Base-by-base conservation (phyloP, 2,888 invertebrate genomes). In the Amblyjoppa proteus region DNA sequence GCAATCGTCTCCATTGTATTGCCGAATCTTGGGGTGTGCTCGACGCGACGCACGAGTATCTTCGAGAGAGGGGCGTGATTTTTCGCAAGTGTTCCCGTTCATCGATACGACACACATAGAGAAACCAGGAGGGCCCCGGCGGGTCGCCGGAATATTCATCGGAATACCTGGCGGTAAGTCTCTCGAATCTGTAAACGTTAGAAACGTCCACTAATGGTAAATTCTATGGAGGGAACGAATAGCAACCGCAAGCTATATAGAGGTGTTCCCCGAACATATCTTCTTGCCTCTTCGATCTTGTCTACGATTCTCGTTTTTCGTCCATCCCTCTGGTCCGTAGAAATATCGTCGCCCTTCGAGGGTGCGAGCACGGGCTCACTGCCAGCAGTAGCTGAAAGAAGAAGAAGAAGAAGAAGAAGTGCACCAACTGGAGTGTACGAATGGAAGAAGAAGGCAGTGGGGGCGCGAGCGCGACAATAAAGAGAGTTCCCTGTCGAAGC, bases 401-500 rank as follows among this genome's bases (percentile, higher is more conserved):
- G 49, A 68, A 80, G 70, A 64, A 78, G 53, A 34, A 53, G 25
- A 81, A 69, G 56, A 68, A 80, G 70, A 64, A 78, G 70, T 68
- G 76, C 68, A 51, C 77, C 77, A 77, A 61, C 51, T 81, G 51
- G 64, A 76, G 20, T 76, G 38, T 73, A 51, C 41, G 53, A 73
- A 25, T 51, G 53, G 53, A 38, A 53, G 28, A 77, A 75, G 78
- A 85, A 78, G 82, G 80, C 85, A 85, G 82, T 82, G 81, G 78
- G 85, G 82, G 79, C 81, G 85, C 85, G 82, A 81, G 69, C 64
- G 85, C 49, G 70, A 85, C 85, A 85, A 85, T 85, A 77, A 82
- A 82, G 75, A 79, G 75, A 70, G 81, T 81, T 68, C 90, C 88
- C 89, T 92, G 92, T 92, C 92, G 91, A 92, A 92, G 88, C 89